A percentile compares a stretch with the other conserved stretches of the same genome.
These are phyloP conservation scores for Blastobasis adustella DNA, from an alignment of 2,888 invertebrate species.

Conservation along the genomic window DNA sequence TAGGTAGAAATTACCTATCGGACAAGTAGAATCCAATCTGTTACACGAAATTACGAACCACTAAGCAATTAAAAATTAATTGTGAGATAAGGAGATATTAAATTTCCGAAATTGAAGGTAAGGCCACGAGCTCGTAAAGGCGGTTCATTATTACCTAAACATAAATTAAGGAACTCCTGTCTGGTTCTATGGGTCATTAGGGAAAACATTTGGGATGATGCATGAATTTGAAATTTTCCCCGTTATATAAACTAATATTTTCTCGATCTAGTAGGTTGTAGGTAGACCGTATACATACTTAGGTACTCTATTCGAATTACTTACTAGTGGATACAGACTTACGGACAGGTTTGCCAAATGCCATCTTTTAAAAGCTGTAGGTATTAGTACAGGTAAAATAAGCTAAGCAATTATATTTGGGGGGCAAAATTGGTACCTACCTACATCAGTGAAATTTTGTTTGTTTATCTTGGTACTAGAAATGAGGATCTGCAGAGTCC, in stretches of 20 bases:
- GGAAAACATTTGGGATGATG: not conserved
- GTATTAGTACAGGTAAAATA: too few relatives aligned
- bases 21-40: too few relatives aligned
- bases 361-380: too few relatives aligned
- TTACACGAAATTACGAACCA: too few relatives aligned
- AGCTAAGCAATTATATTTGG: too few relatives aligned
- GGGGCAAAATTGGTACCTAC: too few relatives aligned
- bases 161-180: not conserved
- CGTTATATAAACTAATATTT: not conserved
- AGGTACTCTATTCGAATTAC: not conserved
- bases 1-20: too few relatives aligned
- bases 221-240: not conserved
- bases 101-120: not conserved
- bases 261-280: not conserved
- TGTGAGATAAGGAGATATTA: not conserved
- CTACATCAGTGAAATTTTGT: too few relatives aligned
- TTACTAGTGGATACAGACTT: constrained; percentile 1
- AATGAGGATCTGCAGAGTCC: too few relatives aligned
- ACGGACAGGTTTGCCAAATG: too few relatives aligned
- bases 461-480: too few relatives aligned
- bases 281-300: not conserved
- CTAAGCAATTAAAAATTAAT: too few relatives aligned
- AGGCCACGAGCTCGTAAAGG: not conserved
- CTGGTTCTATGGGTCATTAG: not conserved
- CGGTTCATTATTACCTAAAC: not conserved